Evolutionary conservation across 2,113 vertebrate species (phyloP), one percentile per base, ranked within the genome.

Genomic region (Fregata magnificens): DNA sequence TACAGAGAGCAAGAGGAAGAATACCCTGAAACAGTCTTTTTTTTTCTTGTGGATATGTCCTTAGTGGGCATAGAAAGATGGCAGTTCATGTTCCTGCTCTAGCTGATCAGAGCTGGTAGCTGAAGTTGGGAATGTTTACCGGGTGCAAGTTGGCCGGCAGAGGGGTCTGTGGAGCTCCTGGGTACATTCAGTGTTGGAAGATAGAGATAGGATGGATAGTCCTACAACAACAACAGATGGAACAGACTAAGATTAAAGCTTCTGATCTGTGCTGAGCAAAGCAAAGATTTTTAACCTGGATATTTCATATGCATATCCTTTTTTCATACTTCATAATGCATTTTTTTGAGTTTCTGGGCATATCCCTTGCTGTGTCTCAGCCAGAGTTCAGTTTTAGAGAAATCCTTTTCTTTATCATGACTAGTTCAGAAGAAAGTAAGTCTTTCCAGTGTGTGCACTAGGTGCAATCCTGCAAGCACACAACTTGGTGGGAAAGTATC

Each of bases 141-240:
- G 0, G 10, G 1, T 53, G 11, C 9, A 2, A 62, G 16, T 4
- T 69, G 38, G 17, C 28, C 40, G 53, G 38, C 5, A 4, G 28
- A 40, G 22, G 9, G 7, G 14, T 88, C 31, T 76, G 20, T 61
- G 65, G 40, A 44, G 25, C 38, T 84, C 32, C 16, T 2, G 0
- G 7, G 13, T 50, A 16, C 6, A 1, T 76, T 93, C 52, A 38
- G 49, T 65, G 15, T 2, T 56, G 34, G n/a, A 67, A 32, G 38
- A 31, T 3, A 55, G 45, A 71, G 34, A 32, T 4, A 40, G n/a
- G 6, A 22, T 62, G 55, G 42, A 17, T 65, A 63, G 17, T 56
- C 20, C 62, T 80, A 28, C 32, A 49, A 58, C 19, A 42, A 22
- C 29, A 63, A 55, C 15, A 56, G 44, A 12, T 65, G 21, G 29